Percentiles rank a stretch among this genome's conserved stretches.
phyloP scores from a whole-genome alignment of 2,113 vertebrate genomes.

The Epinephelus moara region DNA sequence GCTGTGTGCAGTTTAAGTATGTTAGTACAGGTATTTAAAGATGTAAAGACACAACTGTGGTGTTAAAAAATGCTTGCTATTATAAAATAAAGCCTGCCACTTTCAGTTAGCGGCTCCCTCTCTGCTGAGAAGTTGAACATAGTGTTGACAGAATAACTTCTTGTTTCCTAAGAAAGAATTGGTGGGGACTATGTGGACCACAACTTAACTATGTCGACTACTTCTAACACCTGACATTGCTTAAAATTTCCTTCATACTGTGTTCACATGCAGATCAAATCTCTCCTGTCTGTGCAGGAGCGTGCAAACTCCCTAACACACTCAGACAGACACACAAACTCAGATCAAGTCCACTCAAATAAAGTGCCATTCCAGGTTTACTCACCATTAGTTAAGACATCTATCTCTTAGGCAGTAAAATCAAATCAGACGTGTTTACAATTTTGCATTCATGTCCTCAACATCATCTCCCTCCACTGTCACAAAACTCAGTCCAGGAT shows the following conservation, averaged over 20 bases:
- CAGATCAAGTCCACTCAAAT: neutral
- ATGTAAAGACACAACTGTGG: neutral
- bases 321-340: constrained; percentile 14
- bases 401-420: constrained; percentile 23
- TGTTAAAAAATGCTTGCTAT: neutral
- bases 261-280: neutral
- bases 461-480: constrained; percentile 27
- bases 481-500: constrained; percentile 32
- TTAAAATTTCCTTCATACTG: neutral
- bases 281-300: neutral
- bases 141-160: neutral
- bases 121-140: neutral
- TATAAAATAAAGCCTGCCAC: neutral
- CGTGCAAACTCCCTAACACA: constrained; percentile 13
- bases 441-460: constrained; percentile 37
- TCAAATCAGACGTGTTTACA: constrained; percentile 29
- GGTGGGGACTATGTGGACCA: neutral
- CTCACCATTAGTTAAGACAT: constrained; percentile 67
- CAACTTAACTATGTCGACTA: neutral
- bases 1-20: neutral
- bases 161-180: neutral
- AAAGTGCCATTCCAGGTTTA: constrained; percentile 53
- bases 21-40: neutral
- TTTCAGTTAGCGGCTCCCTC: neutral
- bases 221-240: neutral